Evolutionary conservation across 2,113 vertebrate genomes (phyloP).

Genomic region (Festucalex cinctus): DNA sequence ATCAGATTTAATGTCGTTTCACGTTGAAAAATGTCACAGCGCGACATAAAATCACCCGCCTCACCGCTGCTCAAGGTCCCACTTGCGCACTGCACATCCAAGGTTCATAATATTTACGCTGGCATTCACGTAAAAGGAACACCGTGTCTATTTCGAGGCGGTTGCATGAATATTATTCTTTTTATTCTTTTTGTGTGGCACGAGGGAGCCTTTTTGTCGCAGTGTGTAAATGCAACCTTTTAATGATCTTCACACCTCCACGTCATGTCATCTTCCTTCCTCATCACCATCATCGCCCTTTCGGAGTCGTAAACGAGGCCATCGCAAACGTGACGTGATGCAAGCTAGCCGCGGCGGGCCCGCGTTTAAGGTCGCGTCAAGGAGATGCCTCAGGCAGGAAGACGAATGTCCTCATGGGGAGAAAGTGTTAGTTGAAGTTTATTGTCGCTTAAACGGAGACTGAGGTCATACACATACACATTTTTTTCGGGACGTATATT

Average conservation of each 20-base stretch:
- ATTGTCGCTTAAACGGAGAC: conserved; percentile 16
- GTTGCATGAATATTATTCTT: not conserved
- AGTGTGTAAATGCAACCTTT: conserved; percentile 23
- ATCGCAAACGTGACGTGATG: conserved; percentile 46
- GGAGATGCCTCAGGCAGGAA: conserved; percentile 48
- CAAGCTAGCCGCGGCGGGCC: conserved; percentile 52
- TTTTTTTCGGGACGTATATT: too few relatives aligned
- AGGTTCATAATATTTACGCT: conserved; percentile 4
- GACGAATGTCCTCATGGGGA: conserved; percentile 29
- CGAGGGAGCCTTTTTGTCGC: conserved; percentile 10
- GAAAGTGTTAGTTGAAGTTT: conserved; percentile 20
- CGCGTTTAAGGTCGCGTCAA: conserved; percentile 53
- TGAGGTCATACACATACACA: not conserved
- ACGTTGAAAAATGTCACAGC: not conserved
- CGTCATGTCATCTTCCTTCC: not conserved
- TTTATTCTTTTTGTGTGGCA: not conserved
- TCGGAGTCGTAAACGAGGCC: conserved; percentile 25
- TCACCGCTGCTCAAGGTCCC: not conserved
- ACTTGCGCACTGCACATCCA: not conserved
- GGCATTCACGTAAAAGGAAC: not conserved
- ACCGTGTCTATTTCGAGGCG: not conserved
- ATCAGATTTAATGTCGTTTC: not conserved
- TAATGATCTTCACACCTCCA: conserved; percentile 17
- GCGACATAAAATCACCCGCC: not conserved
- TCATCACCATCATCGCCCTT: conserved; percentile 25